Base-by-base conservation (phyloP, 1,140 invertebrate genomes). In the Sminthurides bifidus region DNA sequence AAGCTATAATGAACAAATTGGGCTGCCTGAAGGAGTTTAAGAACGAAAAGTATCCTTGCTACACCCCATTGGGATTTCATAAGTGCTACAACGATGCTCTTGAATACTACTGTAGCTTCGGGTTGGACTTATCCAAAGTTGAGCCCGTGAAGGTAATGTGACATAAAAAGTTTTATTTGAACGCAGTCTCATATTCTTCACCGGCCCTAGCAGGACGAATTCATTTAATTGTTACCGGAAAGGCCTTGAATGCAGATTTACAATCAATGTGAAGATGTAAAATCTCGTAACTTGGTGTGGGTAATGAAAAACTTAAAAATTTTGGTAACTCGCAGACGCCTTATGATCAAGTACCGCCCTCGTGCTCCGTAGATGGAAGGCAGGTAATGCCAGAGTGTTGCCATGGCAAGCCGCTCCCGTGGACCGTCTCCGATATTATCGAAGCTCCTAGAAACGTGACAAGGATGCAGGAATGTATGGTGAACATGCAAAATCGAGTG, bases 51-150 rank as follows among this genome's bases (percentile, higher is more conserved):
- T 41, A 29, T 8, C 54, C 54, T n/a, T 60, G 59, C 29, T 51
- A 53, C 29, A 53, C 59, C 17, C n/a, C 59, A 4, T 24, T 60
- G 26, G 54, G 54, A 21, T 60, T 60, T 37, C 54, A 60, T 14
- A 60, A 60, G 26, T 60, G 59, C 23, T 60, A 48, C 31, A 46
- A 21, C 19, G 59, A 60, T 37, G 59, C 59, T 30, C 21, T 56
- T 17, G 29, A 53, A 10, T 56, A 19, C 24, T n/a, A 56, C 0
- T 60, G 59, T 21, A 26, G 40, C 10, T 17, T 24, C 14, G 53
- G 46, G 26, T 30, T 60, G 49, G 59, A 60, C 31, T 48, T 56
- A 15, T 30, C 0, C 24, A 21, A 19, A 23, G 17, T 59, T 1
- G 40, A 27, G n/a, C 50, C 50, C 21, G 17, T 48, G 3, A 41